Evolutionary conservation across 1,140 invertebrate genomes (phyloP).

Genomic region (Pseudomyrmex cubaensis): DNA sequence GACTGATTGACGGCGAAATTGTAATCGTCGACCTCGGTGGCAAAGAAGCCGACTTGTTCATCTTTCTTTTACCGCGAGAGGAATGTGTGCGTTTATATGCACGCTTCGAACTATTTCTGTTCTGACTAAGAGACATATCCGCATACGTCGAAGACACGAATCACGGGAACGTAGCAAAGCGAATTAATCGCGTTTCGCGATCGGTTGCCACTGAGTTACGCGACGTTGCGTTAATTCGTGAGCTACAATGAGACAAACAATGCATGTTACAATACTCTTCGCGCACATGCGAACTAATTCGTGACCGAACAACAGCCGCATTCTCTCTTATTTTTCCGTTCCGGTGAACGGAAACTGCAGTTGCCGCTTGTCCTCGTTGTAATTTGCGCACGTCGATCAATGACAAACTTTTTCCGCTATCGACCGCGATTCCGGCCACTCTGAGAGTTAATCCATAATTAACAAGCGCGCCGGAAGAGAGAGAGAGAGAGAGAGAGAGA

Average conservation of each 20-base stretch:
- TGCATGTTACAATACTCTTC: conserved; percentile 29
- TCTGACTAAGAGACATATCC: not conserved
- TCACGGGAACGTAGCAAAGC: conserved; percentile 1
- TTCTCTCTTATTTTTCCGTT: conserved; percentile 4
- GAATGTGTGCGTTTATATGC: not conserved
- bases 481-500: too few species aligned
- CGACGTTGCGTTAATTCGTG: conserved; percentile 19
- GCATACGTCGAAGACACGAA: not conserved
- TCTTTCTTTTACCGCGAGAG: not conserved
- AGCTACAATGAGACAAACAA: conserved; percentile 39
- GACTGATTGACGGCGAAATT: conserved; percentile 60
- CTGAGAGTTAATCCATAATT: conserved; percentile 30
- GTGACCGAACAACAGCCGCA: not conserved
- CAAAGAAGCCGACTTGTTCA: not conserved
- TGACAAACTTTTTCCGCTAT: not conserved
- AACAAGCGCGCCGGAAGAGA: not conserved
- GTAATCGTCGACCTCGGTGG: conserved; percentile 20
- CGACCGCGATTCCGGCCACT: not conserved
- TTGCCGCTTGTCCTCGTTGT: conserved; percentile 1
- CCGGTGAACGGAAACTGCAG: not conserved
- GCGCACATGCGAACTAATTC: conserved; percentile 21
- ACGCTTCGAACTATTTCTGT: not conserved
- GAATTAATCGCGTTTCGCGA: conserved; percentile 35
- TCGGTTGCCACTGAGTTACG: conserved; percentile 1
- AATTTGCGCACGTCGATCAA: conserved; percentile 32